These are phyloP conservation scores for Xanthorhoe designata DNA, from an alignment of 2,888 invertebrate genomes.

Conservation along the genomic window DNA sequence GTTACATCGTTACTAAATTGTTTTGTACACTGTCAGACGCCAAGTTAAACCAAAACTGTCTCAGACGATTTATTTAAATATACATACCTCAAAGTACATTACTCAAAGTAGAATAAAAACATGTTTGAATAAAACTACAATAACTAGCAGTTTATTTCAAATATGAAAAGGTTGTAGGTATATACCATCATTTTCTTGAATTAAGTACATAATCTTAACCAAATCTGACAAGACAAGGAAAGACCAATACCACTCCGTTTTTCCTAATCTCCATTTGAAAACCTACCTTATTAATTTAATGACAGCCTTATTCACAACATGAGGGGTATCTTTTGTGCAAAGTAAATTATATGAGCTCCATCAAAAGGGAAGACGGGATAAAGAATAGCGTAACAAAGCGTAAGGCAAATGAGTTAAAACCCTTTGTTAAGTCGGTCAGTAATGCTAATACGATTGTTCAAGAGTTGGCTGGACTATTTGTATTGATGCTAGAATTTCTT, in stretches of 20 bases:
- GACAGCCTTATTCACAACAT: slow-evolving; percentile 58
- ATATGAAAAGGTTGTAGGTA: neutral
- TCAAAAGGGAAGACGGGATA: slow-evolving; percentile 69
- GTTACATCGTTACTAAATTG: too few relatives aligned
- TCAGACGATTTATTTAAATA: too few relatives aligned
- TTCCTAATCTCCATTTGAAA: slow-evolving; percentile 36
- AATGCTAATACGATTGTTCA: slow-evolving; percentile 44
- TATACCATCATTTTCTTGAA: slow-evolving; percentile 1
- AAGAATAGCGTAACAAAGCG: slow-evolving; percentile 74
- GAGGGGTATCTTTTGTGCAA: slow-evolving; percentile 65
- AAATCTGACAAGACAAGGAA: slow-evolving; percentile 21
- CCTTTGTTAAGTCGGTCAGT: slow-evolving; percentile 68
- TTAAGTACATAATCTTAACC: slow-evolving; percentile 14
- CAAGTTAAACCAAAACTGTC: too few relatives aligned
- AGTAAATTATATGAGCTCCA: slow-evolving; percentile 65
- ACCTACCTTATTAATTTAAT: slow-evolving; percentile 45
- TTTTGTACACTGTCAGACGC: too few relatives aligned
- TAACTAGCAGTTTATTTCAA: neutral
- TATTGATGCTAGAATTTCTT: too few relatives aligned
- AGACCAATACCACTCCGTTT: slow-evolving; percentile 25
- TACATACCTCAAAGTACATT: too few relatives aligned
- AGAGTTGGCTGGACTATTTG: slow-evolving; percentile 3
- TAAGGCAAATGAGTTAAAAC: slow-evolving; percentile 76
- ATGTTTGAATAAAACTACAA: too few relatives aligned
- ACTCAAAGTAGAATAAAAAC: too few relatives aligned